phyloP scores from a whole-genome alignment of 2,113 vertebrate species.

The Piprites chloris region DNA sequence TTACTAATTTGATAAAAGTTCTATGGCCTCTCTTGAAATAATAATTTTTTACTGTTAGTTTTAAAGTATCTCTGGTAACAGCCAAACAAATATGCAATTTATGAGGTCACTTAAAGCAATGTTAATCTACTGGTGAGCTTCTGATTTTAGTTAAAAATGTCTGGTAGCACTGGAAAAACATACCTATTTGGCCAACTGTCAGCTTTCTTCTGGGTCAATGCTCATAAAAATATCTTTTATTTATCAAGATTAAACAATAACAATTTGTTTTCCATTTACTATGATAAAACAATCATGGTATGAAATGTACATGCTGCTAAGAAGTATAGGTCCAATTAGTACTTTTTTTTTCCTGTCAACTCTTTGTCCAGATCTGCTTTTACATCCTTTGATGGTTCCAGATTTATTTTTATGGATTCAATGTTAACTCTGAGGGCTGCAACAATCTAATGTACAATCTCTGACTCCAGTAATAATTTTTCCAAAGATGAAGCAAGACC shows the following conservation, averaged over 20 bases:
- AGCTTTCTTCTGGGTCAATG: slow-evolving; percentile 10
- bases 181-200: slow-evolving; percentile 39
- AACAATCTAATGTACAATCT: neutral
- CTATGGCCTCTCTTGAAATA: neutral
- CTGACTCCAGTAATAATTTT: neutral
- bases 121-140: slow-evolving; percentile 1
- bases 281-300: slow-evolving; percentile 36
- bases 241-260: slow-evolving; percentile 53
- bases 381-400: neutral
- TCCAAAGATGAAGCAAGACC: neutral
- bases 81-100: neutral
- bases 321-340: neutral
- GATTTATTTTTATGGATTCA: neutral
- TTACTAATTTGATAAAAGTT: neutral
- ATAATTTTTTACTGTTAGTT: neutral
- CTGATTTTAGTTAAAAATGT: neutral
- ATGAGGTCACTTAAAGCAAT: neutral
- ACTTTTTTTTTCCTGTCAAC: neutral
- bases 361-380: neutral
- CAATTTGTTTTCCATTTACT: slow-evolving; percentile 27
- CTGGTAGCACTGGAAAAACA: slow-evolving; percentile 11
- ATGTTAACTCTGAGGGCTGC: neutral
- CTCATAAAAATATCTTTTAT: slow-evolving; percentile 43
- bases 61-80: neutral
- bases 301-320: neutral